A percentile compares a stretch with the other conserved stretches of the same genome.
Conservation (phyloP, 2,797 vertebrate species). For the Lithobates sylvaticus region DNA sequence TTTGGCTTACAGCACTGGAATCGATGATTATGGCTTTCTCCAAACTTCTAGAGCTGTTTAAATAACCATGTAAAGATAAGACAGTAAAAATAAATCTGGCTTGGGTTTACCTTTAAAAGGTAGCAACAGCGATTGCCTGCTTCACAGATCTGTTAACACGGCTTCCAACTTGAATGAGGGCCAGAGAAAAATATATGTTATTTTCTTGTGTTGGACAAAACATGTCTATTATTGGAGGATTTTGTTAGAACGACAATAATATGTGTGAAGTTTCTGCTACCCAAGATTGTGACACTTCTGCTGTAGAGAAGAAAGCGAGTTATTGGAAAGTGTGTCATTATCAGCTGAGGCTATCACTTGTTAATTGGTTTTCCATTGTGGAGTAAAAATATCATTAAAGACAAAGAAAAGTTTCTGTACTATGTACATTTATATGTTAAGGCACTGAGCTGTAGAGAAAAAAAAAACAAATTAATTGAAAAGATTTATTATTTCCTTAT, state of each 20-base stretch:
- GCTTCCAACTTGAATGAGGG: neutral
- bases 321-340: constrained; percentile 18
- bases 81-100: constrained; percentile 1
- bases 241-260: constrained; percentile 4
- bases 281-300: neutral
- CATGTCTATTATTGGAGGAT: constrained; percentile 15
- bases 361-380: constrained; percentile 30
- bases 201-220: constrained; percentile 30
- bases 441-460: neutral
- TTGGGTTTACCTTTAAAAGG: constrained; percentile 8
- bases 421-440: neutral
- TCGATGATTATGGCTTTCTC: neutral
- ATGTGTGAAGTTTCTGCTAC: constrained; percentile 18
- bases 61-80: constrained; percentile 6
- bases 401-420: constrained; percentile 6
- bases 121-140: constrained; percentile 11
- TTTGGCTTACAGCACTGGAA: too few species aligned
- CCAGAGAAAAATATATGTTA: constrained; percentile 14
- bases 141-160: constrained; percentile 17
- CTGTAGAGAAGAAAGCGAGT: neutral
- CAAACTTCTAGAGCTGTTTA: neutral
- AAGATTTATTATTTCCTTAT: constrained; percentile 9
- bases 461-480: neutral
- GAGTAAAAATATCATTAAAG: constrained; percentile 21
- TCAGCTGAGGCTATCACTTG: neutral